These are phyloP conservation scores for Coenobita brevimanus DNA, from an alignment of 1,140 invertebrate species.

Conservation along the genomic window DNA sequence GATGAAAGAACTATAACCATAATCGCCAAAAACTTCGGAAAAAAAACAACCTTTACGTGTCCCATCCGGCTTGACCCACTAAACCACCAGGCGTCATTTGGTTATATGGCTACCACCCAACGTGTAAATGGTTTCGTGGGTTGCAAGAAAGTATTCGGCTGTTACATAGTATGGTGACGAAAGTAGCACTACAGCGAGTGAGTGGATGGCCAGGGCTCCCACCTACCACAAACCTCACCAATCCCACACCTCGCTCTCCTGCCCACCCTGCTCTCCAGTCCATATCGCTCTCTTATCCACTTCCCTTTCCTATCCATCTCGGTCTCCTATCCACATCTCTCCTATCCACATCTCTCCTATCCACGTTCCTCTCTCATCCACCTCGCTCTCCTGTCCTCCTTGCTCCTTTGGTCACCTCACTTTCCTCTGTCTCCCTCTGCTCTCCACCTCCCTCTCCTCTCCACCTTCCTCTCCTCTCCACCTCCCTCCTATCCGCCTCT, in stretches of 20 bases:
- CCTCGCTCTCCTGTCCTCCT: not conserved
- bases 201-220: not conserved
- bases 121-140: too few relatives aligned
- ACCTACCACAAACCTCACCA: not conserved
- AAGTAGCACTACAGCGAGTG: too few relatives aligned
- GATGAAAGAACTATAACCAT: too few relatives aligned
- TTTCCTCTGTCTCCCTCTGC: not conserved
- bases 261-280: not conserved
- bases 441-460: too few relatives aligned
- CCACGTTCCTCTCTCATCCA: not conserved
- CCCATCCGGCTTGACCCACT: too few relatives aligned
- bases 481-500: not conserved
- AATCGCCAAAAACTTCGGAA: too few relatives aligned
- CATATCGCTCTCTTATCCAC: not conserved
- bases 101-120: too few relatives aligned
- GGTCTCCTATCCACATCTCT: not conserved
- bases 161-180: too few relatives aligned
- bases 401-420: not conserved
- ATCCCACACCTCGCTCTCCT: not conserved
- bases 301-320: not conserved
- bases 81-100: too few relatives aligned
- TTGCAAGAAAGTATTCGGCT: too few relatives aligned
- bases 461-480: too few relatives aligned
- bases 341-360: not conserved
- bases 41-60: too few relatives aligned